phyloP scores from a whole-genome alignment of 2,888 invertebrate genomes.

The Aspidapion aeneum region DNA sequence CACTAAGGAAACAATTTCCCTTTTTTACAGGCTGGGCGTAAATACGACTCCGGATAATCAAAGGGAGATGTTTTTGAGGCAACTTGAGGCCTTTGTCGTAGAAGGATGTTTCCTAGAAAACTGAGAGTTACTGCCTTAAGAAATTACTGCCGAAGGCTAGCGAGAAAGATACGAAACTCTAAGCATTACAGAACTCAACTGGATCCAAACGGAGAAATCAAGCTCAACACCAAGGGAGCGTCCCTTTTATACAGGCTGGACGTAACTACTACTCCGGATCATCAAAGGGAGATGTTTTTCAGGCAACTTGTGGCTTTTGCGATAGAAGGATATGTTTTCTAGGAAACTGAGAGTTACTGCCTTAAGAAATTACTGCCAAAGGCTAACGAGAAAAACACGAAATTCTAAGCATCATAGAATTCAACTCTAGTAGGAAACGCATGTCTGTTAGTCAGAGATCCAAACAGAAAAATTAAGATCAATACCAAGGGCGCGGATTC shows the following conservation, averaged over 20 bases:
- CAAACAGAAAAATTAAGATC: constrained; percentile 71
- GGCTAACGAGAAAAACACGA: constrained; percentile 68
- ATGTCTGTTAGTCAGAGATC: constrained; percentile 96
- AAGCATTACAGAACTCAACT: constrained; percentile 93
- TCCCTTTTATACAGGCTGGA: constrained; percentile 53
- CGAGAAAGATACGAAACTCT: constrained; percentile 75
- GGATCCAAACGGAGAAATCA: too few relatives aligned
- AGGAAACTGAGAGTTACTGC: too few relatives aligned
- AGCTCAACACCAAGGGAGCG: constrained; percentile 67
- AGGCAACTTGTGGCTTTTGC: constrained; percentile 86
- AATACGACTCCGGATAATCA: constrained; percentile 47
- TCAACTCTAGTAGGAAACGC: constrained; percentile 87
- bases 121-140: too few relatives aligned
- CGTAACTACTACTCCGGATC: constrained; percentile 42
- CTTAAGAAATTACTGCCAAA: too few relatives aligned
- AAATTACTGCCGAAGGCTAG: constrained; percentile 68
- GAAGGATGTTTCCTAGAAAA: too few relatives aligned
- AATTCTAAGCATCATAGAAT: constrained; percentile 89
- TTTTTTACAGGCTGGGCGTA: constrained; percentile 47
- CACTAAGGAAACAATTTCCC: constrained; percentile 57
- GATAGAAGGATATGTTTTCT: too few relatives aligned
- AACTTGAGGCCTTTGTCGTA: constrained; percentile 90
- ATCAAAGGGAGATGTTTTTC: constrained; percentile 62
- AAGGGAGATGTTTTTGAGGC: constrained; percentile 67
- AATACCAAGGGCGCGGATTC: constrained; percentile 61